A percentile compares a stretch with the other conserved stretches of the same genome.
phyloP scores from a whole-genome alignment of 2,888 invertebrate species.

The Ormyrus nitidulus region DNA sequence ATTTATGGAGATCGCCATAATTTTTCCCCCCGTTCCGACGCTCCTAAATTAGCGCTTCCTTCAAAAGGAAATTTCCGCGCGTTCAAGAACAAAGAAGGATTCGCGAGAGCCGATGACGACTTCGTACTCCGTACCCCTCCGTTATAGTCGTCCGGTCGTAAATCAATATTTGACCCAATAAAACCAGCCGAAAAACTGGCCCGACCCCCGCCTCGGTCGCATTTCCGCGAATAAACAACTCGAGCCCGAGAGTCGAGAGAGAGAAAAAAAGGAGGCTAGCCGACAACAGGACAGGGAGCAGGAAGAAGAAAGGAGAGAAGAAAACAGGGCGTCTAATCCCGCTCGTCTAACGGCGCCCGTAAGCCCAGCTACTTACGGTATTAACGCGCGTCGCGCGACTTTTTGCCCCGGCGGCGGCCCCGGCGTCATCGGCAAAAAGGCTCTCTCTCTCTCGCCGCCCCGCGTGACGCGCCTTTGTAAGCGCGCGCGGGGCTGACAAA shows the following conservation, averaged over 20 bases:
- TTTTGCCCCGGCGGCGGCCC: constrained; percentile 24
- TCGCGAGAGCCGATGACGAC: background rate
- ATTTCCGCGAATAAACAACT: background rate
- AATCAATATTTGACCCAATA: constrained; percentile 29
- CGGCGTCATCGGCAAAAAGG: background rate
- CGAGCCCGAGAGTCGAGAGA: background rate
- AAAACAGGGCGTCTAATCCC: constrained; percentile 30
- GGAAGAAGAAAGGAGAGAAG: background rate
- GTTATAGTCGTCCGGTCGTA: constrained; percentile 5
- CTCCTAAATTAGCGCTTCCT: background rate
- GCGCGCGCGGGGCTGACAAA: constrained; percentile 65
- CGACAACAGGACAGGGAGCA: background rate
- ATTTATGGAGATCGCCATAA: constrained; percentile 6
- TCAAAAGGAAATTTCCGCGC: background rate
- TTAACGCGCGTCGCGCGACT: constrained; percentile 40
- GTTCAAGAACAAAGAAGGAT: background rate
- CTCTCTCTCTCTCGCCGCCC: background rate
- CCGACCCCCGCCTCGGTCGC: background rate
- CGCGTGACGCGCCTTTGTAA: constrained; percentile 58
- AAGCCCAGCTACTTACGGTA: constrained; percentile 50
- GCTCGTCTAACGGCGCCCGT: constrained; percentile 1
- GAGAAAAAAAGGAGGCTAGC: background rate
- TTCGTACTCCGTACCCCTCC: background rate
- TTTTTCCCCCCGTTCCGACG: background rate
- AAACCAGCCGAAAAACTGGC: background rate